Evolutionary conservation across 1,140 invertebrate species (phyloP), one percentile per base, ranked within the genome.

Genomic region (Tribolium castaneum): DNA sequence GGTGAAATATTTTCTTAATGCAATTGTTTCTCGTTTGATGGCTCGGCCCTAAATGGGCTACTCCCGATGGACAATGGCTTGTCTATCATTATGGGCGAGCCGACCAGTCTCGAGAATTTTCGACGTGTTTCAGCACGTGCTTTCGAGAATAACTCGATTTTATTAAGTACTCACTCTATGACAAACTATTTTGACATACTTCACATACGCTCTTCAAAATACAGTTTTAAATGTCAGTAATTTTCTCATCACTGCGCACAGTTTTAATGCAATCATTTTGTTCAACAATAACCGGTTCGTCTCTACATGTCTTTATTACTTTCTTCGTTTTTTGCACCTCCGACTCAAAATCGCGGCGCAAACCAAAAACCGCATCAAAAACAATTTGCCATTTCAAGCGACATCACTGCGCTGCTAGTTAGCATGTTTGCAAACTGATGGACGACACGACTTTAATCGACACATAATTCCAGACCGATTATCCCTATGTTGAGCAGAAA

Each of bases 1-100:
- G 54, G 74, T 76, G 54, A 66, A 66, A 76, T 75, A 62, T 76
- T 66, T 76, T 76, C 59, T 45, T 76, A 76, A 62, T 62, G 59
- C 54, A 66, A 76, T 76, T 76, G 74, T 76, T 59, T 66, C 54
- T 73, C 50, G 22, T 49, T 52, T 73, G 71, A 52, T 73, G 71
- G n/a, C 10, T 73, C 71, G 45, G 22, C 30, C 59, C 59, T 66
- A 66, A 66, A 35, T 66, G 59, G 19, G 59, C 59, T 66, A 12
- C 59, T 66, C 30, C 54, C 16, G n/a, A 22, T 25, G 54, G 19
- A 59, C 54, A 59, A 59, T 59, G 54, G 54, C 54, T 59, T 59
- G 54, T 59, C 54, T 59, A 25, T 59, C 54, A 59, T 59, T 59
- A 59, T 22, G 10, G 9, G 3, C 14, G 6, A 22, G 54, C 54